Conservation (phyloP, 2,888 invertebrate genomes). For the Eupithecia dodoneata region DNA sequence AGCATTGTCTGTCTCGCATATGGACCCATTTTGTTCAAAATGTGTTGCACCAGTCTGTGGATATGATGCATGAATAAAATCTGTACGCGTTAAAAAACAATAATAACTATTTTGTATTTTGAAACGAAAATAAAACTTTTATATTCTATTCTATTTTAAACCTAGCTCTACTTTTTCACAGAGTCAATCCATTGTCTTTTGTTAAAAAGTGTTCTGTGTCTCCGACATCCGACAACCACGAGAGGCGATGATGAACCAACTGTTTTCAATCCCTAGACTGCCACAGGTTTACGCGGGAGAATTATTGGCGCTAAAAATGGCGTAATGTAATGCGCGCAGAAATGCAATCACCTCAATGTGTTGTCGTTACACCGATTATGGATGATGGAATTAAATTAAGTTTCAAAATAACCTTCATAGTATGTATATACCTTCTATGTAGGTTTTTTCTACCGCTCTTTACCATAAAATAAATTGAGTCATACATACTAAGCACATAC, state of each 20-base stretch:
- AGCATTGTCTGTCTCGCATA: too few relatives aligned
- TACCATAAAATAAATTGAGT: background rate
- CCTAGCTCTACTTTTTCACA: background rate
- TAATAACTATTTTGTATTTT: too few relatives aligned
- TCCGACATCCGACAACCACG: background rate
- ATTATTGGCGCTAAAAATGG: conserved; percentile 62
- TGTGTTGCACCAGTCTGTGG: too few relatives aligned
- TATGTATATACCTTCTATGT: background rate
- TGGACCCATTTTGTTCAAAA: too few relatives aligned
- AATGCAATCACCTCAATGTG: conserved; percentile 38
- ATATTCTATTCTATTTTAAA: too few relatives aligned
- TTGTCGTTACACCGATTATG: conserved; percentile 37
- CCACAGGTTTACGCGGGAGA: conserved; percentile 44
- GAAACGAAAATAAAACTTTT: too few relatives aligned
- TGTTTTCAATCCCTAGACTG: background rate
- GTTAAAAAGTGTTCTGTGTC: background rate
- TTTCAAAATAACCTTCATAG: conserved; percentile 18
- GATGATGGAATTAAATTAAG: conserved; percentile 38
- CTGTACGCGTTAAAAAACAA: too few relatives aligned
- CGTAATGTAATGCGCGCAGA: conserved; percentile 41
- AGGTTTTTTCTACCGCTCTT: background rate
- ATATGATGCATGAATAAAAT: too few relatives aligned
- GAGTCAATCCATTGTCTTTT: background rate
- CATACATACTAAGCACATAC: too few relatives aligned
- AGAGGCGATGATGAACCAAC: conserved; percentile 10